Evolutionary conservation across 2,797 vertebrate genomes (phyloP).

Genomic region (Myotis daubentonii): DNA sequence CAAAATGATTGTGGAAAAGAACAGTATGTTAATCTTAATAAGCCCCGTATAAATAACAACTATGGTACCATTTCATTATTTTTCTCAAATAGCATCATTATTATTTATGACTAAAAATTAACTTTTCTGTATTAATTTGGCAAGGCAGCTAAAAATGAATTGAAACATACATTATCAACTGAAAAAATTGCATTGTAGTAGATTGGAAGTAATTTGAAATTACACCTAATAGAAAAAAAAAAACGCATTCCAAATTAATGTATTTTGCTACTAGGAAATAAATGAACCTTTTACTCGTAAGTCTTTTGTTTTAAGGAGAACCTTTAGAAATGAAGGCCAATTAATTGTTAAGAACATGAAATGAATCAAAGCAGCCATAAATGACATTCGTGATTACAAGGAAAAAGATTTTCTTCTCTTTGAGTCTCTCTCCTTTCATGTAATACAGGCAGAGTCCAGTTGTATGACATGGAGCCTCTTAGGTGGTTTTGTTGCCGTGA

Average conservation of each 20-base stretch:
- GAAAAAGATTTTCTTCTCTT: slow-evolving; percentile 44
- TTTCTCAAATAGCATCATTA: slow-evolving; percentile 48
- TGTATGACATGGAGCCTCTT: neutral
- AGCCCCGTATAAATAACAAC: slow-evolving; percentile 65
- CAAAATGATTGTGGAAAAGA: slow-evolving; percentile 58
- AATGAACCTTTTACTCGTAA: slow-evolving; percentile 68
- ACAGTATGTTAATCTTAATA: slow-evolving; percentile 61
- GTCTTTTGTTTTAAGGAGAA: slow-evolving; percentile 72
- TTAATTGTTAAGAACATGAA: slow-evolving; percentile 64
- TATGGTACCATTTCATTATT: slow-evolving; percentile 73
- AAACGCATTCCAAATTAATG: slow-evolving; percentile 71
- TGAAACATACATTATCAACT: slow-evolving; percentile 63
- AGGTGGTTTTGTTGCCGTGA: neutral
- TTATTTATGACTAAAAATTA: slow-evolving; percentile 65
- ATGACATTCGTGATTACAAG: slow-evolving; percentile 60
- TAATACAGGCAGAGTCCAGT: neutral
- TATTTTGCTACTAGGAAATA: slow-evolving; percentile 57
- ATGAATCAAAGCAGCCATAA: slow-evolving; percentile 62
- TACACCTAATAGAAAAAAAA: slow-evolving; percentile 58
- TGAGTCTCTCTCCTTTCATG: neutral
- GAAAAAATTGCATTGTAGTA: slow-evolving; percentile 51
- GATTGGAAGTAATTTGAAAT: slow-evolving; percentile 73
- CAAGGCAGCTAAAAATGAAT: slow-evolving; percentile 55
- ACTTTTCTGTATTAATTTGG: slow-evolving; percentile 66
- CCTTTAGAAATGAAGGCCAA: slow-evolving; percentile 66